Conservation (phyloP, 2,113 vertebrate genomes). For the Oncorhynchus nerka region DNA sequence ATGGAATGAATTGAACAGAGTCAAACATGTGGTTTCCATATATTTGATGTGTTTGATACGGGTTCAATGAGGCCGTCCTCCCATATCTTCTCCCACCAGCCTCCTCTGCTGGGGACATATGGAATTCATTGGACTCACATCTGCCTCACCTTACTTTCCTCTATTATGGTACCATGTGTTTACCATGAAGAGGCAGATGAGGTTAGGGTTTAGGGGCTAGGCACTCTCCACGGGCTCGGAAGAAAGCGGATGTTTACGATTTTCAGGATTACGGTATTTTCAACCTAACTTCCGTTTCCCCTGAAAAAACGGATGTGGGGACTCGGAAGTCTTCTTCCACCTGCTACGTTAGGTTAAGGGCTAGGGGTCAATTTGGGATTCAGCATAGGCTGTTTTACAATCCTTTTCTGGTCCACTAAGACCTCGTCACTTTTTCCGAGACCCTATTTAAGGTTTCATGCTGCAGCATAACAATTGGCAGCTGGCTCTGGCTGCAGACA, state of each 20-base stretch:
- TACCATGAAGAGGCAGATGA: not conserved
- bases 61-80: too few relatives aligned
- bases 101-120: constrained; percentile 27
- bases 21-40: too few relatives aligned
- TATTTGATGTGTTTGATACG: too few relatives aligned
- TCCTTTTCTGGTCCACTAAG: constrained; percentile 40
- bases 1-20: too few relatives aligned
- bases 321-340: too few relatives aligned
- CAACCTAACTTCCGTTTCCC: too few relatives aligned
- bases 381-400: constrained; percentile 57
- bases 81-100: too few relatives aligned
- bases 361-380: constrained; percentile 4
- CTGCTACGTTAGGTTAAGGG: not conserved
- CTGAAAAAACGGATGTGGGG: too few relatives aligned
- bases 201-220: constrained; percentile 6
- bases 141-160: constrained; percentile 7
- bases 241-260: too few relatives aligned
- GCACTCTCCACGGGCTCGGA: too few relatives aligned
- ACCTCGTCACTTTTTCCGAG: constrained; percentile 70
- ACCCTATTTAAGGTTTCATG: constrained; percentile 39
- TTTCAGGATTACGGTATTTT: too few relatives aligned
- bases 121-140: constrained; percentile 35
- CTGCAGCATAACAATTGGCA: constrained; percentile 45
- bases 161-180: not conserved
- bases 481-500: constrained; percentile 54